Evolutionary conservation across 2,113 vertebrate genomes (phyloP).

Genomic region (Desmodus rotundus): DNA sequence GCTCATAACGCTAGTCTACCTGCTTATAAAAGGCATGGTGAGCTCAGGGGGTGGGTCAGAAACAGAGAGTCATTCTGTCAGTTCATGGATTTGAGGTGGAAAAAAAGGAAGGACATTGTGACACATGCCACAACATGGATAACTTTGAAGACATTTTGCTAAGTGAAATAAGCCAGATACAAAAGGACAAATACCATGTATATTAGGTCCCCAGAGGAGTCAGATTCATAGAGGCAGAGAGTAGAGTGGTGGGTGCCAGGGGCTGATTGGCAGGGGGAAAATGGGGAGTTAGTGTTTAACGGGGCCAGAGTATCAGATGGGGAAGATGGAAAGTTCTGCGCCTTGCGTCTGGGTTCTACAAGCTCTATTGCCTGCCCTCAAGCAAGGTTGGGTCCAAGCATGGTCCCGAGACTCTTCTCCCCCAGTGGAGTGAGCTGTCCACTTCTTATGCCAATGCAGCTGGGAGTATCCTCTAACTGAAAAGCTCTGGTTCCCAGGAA

Average conservation of each 20-base stretch:
- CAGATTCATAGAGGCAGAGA: background rate
- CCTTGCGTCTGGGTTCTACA: rapidly evolving
- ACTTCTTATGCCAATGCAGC: rapidly evolving
- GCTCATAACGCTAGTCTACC: background rate
- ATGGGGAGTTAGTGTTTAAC: background rate
- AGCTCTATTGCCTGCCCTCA: background rate
- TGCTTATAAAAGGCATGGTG: background rate
- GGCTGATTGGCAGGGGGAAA: background rate
- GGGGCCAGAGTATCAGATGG: background rate
- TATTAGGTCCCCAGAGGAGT: no score
- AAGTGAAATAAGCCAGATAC: no score
- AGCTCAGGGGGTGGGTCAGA: background rate
- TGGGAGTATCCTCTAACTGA: rapidly evolving
- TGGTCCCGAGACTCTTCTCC: no score
- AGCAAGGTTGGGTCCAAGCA: background rate
- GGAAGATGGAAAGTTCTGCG: background rate
- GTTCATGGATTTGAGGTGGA: background rate
- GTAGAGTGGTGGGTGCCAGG: background rate
- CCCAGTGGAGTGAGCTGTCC: rapidly evolving
- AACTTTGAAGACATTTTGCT: background rate
- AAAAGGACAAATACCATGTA: no score
- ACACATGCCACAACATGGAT: background rate
- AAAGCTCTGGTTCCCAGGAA: conserved; percentile 73
- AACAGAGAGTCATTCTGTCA: rapidly evolving
- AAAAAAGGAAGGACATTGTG: background rate